Conservation (phyloP, 1,140 invertebrate genomes). For the Macrocentrus cingulum region DNA sequence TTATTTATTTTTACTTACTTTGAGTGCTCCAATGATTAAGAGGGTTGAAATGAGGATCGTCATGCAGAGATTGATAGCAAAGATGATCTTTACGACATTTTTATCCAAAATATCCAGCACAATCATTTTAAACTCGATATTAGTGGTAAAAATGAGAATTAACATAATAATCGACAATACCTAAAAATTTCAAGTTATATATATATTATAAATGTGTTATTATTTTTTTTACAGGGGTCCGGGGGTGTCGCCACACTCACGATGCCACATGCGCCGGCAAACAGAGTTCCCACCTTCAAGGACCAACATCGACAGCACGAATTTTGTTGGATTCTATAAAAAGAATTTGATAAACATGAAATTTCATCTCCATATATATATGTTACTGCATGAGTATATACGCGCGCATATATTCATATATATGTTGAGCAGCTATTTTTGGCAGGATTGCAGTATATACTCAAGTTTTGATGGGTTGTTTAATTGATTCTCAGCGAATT, state of each 20-base stretch:
- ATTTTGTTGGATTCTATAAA: slow-evolving; percentile 44
- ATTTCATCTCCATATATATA: slow-evolving; percentile 5
- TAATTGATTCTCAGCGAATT: too few relatives aligned
- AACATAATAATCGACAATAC: slow-evolving; percentile 63
- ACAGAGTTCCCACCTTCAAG: slow-evolving; percentile 69
- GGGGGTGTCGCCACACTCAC: slow-evolving; percentile 61
- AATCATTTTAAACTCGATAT: slow-evolving; percentile 71
- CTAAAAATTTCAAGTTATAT: slow-evolving; percentile 47
- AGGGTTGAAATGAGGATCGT: slow-evolving; percentile 75
- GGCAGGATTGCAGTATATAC: too few relatives aligned
- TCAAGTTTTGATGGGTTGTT: too few relatives aligned
- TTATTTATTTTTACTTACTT: slow-evolving; percentile 58
- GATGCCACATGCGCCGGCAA: slow-evolving; percentile 69
- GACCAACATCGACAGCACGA: slow-evolving; percentile 70
- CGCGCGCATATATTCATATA: too few relatives aligned
- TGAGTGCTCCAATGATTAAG: slow-evolving; percentile 73
- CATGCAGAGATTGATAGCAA: slow-evolving; percentile 79
- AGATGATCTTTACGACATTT: slow-evolving; percentile 70
- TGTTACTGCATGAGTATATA: not conserved
- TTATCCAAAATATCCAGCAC: slow-evolving; percentile 65
- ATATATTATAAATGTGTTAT: slow-evolving; percentile 1
- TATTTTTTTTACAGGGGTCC: too few relatives aligned
- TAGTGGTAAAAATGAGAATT: slow-evolving; percentile 58
- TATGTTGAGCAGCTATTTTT: too few relatives aligned
- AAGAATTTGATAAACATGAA: too few relatives aligned